Evolutionary conservation across 2,888 invertebrate genomes (phyloP), one percentile per base, ranked within the genome.

Genomic region (Ditylenchus weischeri): DNA sequence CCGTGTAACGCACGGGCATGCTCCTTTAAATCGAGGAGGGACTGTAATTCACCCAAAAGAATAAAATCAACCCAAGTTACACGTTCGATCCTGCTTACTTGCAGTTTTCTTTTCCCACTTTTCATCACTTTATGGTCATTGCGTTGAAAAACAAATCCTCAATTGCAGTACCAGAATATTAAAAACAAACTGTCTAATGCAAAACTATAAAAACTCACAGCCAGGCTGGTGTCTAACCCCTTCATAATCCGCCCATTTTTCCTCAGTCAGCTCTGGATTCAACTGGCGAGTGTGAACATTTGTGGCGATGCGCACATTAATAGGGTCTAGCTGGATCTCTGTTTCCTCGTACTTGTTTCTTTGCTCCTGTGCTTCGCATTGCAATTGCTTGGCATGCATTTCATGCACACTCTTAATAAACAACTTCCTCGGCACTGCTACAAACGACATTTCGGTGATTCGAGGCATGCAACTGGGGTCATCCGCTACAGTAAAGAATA

Each of bases 401-500:
- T 66, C 62, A 19, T 66, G 66, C 36, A 68, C 54, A 7, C 57
- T 66, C 10, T 73, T 69, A 11, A 71, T 64, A 58, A 79, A 76
- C 13, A 75, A 66, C 10, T 68, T 68, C 10, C 78, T 66, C 0
- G 76, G 69, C 11, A 79, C 74, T 18, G 76, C 69, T n/a, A 78
- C 67, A 54, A 80, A 76, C 8, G 77, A 70, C 65, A 80, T 69
- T 61, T 80, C 80, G 8, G 78, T 79, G 49, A 80, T 76, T 19
- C 65, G 59, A 11, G 59, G 59, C 54, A 54, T 54, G 7, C 23
- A 23, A 29, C 23, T 21, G 35, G 29, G 59, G 35, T 35, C 35
- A 59, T 59, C 59, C 13, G 36, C 59, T 59, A 59, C 5, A 57
- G 1, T 29, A 29, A 29, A n/a, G n/a, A n/a, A 29, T 29, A 29